Percentiles rank a stretch among this genome's conserved stretches.
Evolutionary conservation across 2,113 vertebrate genomes (phyloP).

Genomic region (Odontophorus gujanensis): DNA sequence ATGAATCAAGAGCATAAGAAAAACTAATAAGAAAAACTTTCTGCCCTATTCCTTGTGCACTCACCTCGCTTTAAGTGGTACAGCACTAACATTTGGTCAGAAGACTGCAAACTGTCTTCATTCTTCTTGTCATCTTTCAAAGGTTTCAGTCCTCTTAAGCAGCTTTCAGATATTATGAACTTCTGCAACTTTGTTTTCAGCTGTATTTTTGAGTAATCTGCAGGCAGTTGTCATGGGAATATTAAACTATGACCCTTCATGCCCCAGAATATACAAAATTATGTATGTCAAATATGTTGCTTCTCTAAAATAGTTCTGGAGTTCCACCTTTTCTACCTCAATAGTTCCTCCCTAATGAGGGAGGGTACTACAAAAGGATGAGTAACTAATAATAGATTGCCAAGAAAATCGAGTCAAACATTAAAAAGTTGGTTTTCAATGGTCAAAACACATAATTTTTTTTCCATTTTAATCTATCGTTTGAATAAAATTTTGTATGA

Average conservation of each 20-base stretch:
- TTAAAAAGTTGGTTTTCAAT: accelerated
- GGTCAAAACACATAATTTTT: not conserved
- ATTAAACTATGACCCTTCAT: not conserved
- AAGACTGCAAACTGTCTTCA: not conserved
- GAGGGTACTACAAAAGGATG: not conserved
- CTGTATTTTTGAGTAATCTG: not conserved
- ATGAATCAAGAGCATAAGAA: not conserved
- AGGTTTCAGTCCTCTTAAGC: not conserved
- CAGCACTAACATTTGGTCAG: not conserved
- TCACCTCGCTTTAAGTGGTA: not conserved
- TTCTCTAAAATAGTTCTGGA: not conserved
- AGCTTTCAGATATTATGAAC: not conserved
- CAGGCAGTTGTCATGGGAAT: not conserved
- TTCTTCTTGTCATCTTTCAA: not conserved
- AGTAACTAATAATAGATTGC: not conserved
- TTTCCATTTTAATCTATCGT: not conserved
- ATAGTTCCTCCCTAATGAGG: not conserved
- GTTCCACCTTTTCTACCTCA: not conserved
- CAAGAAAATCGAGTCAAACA: not conserved
- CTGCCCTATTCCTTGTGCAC: accelerated
- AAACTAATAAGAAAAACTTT: not conserved
- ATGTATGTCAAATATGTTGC: not conserved
- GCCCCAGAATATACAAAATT: not conserved
- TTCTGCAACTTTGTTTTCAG: not conserved
- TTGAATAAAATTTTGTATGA: not conserved